Evolutionary conservation across 2,797 vertebrate species (phyloP).

Genomic region (Tapirus indicus): DNA sequence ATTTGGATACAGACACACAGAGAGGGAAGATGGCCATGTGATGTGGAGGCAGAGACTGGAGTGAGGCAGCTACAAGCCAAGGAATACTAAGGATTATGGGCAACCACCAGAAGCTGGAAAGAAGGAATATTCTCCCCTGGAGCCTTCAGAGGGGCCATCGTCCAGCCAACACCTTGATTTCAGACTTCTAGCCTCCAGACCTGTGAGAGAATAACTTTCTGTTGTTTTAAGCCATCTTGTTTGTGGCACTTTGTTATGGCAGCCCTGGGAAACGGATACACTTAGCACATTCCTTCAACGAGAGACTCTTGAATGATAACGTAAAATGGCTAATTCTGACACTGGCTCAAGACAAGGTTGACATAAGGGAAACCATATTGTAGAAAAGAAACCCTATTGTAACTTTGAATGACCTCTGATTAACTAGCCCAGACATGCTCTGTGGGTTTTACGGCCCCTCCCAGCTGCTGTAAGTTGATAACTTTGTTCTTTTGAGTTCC

Average conservation of each 20-base stretch:
- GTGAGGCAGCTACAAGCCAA: not conserved
- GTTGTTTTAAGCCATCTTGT: not conserved
- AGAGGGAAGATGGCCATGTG: not conserved
- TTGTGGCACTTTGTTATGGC: not conserved
- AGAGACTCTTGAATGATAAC: not conserved
- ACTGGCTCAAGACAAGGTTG: too few relatives aligned
- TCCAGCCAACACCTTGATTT: not conserved
- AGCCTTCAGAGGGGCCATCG: not conserved
- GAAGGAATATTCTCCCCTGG: not conserved
- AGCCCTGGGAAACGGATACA: not conserved
- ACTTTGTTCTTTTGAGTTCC: too few relatives aligned
- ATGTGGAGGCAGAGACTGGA: not conserved
- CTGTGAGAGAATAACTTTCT: not conserved
- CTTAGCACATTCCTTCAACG: not conserved
- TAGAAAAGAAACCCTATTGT: too few relatives aligned
- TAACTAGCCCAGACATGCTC: too few relatives aligned
- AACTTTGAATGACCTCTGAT: too few relatives aligned
- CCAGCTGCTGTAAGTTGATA: too few relatives aligned
- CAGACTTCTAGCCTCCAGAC: not conserved
- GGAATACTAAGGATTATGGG: not conserved
- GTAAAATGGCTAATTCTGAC: not conserved
- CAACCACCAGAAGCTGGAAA: not conserved
- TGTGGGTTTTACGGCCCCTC: too few relatives aligned
- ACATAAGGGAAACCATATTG: too few relatives aligned
- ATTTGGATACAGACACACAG: not conserved